phyloP scores from a whole-genome alignment of 2,113 vertebrate genomes.

The Laticauda colubrina region DNA sequence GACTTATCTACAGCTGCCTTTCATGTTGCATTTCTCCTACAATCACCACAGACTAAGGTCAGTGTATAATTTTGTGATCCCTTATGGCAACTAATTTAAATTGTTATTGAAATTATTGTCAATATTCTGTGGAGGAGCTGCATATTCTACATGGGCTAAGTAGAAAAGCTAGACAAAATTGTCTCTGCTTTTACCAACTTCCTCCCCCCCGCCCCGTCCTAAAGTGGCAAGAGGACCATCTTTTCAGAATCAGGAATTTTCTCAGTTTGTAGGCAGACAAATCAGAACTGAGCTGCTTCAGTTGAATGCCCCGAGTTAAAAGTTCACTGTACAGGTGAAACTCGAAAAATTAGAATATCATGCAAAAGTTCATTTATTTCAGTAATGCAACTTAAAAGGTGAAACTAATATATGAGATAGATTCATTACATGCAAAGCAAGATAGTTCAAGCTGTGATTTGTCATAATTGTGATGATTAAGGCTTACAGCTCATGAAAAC shows the following conservation, averaged over 20 bases:
- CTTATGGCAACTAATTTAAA: not conserved
- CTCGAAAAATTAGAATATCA: too few relatives aligned
- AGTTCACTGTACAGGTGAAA: not conserved
- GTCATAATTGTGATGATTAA: too few relatives aligned
- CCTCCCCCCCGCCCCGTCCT: rapidly evolving
- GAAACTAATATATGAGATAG: too few relatives aligned
- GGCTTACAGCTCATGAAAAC: too few relatives aligned
- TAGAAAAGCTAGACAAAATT: not conserved
- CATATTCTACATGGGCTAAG: not conserved
- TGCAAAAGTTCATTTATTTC: too few relatives aligned
- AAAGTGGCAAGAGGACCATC: not conserved
- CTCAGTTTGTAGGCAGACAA: not conserved
- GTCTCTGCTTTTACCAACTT: not conserved
- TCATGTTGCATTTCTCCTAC: not conserved
- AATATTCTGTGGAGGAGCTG: not conserved
- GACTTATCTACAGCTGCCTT: not conserved
- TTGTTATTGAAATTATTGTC: not conserved
- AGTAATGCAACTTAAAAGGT: too few relatives aligned
- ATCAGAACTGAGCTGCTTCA: not conserved
- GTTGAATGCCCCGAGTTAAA: not conserved
- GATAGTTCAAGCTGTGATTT: too few relatives aligned
- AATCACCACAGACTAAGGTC: not conserved
- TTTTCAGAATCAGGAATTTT: not conserved
- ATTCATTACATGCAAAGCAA: too few relatives aligned
- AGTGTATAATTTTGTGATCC: not conserved